Percentiles rank a stretch among this genome's conserved stretches.
These are phyloP conservation scores for Lutraria lutraria DNA, from an alignment of 2,888 invertebrate genomes.

Conservation along the genomic window DNA sequence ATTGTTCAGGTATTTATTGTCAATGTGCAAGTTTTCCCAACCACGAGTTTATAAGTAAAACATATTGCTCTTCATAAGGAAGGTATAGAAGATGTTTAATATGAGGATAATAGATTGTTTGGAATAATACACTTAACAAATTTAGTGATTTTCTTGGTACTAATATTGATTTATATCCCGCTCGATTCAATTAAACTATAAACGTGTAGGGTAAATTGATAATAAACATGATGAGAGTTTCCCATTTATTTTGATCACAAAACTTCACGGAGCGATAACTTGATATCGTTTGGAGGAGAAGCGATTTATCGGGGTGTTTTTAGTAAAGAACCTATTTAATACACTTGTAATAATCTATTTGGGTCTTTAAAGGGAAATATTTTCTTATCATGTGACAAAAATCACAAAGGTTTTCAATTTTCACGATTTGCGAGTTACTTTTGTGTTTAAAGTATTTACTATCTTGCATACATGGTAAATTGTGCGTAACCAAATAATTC, in stretches of 20 bases:
- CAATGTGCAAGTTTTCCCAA: neutral
- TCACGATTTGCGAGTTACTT: conserved; percentile 65
- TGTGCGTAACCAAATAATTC: conserved; percentile 61
- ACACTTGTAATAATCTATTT: conserved; percentile 53
- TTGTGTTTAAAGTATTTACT: conserved; percentile 66
- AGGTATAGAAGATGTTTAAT: conserved; percentile 6
- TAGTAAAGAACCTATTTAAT: conserved; percentile 57
- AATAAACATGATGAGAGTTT: conserved; percentile 62
- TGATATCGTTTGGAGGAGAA: conserved; percentile 47
- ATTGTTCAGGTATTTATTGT: neutral
- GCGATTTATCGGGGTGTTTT: conserved; percentile 62
- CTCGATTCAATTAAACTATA: conserved; percentile 66
- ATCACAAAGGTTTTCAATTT: conserved; percentile 68
- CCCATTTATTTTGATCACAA: conserved; percentile 53
- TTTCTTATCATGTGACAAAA: conserved; percentile 63
- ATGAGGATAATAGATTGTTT: conserved; percentile 29
- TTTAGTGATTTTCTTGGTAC: conserved; percentile 62
- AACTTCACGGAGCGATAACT: conserved; percentile 53
- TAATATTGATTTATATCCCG: conserved; percentile 66
- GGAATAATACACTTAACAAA: conserved; percentile 61
- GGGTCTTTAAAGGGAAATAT: conserved; percentile 52
- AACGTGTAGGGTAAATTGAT: conserved; percentile 62
- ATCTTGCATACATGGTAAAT: conserved; percentile 61
- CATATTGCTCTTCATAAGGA: neutral
- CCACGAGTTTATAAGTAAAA: neutral